Evolutionary conservation across 1,140 invertebrate species (phyloP).

Genomic region (Bombus terrestris): DNA sequence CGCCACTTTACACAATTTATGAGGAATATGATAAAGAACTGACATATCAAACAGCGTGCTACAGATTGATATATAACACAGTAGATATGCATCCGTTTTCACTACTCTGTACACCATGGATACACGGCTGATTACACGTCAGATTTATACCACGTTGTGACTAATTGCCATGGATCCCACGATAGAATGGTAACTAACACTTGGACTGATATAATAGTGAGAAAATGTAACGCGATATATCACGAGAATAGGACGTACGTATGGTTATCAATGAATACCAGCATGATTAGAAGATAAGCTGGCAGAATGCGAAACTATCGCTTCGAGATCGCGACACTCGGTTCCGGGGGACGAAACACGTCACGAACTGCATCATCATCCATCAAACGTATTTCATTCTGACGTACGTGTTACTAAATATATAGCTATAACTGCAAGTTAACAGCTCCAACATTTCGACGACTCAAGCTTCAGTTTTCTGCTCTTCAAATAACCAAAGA

Average conservation of each 20-base stretch:
- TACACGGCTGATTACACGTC: neutral
- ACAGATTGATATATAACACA: conserved; percentile 7
- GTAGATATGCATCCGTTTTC: conserved; percentile 6
- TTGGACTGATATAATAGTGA: neutral
- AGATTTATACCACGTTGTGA: conserved; percentile 5
- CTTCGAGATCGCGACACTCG: neutral
- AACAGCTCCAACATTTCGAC: neutral
- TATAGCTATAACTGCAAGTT: neutral
- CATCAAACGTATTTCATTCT: neutral
- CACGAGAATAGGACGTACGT: neutral
- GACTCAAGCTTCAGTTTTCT: conserved; percentile 8
- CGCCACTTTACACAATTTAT: neutral
- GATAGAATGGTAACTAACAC: conserved; percentile 13
- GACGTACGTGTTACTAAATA: conserved; percentile 19
- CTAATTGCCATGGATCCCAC: conserved; percentile 1
- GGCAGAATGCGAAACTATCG: neutral
- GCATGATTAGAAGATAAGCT: neutral
- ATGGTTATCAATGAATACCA: conserved; percentile 4
- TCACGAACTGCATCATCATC: neutral
- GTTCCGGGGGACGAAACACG: neutral
- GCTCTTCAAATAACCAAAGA: conserved; percentile 16
- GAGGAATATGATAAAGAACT: neutral
- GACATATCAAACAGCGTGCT: neutral
- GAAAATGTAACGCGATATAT: neutral
- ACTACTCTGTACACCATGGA: neutral